Evolutionary conservation across 2,888 invertebrate species (phyloP).

Genomic region (Drosophila paranaensis): DNA sequence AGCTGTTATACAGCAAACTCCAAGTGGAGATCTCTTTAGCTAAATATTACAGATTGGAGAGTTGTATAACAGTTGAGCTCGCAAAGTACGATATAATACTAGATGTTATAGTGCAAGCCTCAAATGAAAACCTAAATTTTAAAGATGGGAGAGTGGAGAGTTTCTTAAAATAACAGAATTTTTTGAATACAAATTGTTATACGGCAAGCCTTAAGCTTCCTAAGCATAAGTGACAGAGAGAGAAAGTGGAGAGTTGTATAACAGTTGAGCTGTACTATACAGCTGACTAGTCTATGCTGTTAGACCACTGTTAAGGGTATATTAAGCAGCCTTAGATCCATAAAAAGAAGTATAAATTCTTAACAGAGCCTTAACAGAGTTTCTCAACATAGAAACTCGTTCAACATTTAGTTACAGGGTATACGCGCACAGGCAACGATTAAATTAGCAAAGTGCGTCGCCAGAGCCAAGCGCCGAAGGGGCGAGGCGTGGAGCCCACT

Average conservation of each 20-base stretch:
- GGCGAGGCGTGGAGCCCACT: slow-evolving; percentile 2
- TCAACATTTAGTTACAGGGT: slow-evolving; percentile 35
- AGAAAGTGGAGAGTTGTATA: neutral
- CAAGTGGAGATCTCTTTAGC: too few species aligned
- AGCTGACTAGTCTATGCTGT: slow-evolving; percentile 9
- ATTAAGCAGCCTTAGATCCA: neutral
- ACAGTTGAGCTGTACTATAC: slow-evolving; percentile 9
- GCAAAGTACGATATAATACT: too few species aligned
- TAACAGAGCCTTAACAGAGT: neutral
- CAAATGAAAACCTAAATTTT: too few species aligned
- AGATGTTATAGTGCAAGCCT: too few species aligned
- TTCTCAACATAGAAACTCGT: neutral
- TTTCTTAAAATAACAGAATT: neutral
- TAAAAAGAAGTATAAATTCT: neutral
- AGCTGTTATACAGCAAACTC: too few species aligned
- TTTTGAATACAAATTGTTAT: neutral
- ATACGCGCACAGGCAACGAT: slow-evolving; percentile 44
- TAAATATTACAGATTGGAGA: too few species aligned
- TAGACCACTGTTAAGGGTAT: neutral
- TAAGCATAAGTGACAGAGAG: neutral
- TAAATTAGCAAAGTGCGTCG: slow-evolving; percentile 73
- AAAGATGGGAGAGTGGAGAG: neutral
- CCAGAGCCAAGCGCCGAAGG: slow-evolving; percentile 3
- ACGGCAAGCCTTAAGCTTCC: too few species aligned
- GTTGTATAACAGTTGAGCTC: too few species aligned